Evolutionary conservation across 1,140 invertebrate genomes (phyloP).

Genomic region (Drosophila ohnishii): DNA sequence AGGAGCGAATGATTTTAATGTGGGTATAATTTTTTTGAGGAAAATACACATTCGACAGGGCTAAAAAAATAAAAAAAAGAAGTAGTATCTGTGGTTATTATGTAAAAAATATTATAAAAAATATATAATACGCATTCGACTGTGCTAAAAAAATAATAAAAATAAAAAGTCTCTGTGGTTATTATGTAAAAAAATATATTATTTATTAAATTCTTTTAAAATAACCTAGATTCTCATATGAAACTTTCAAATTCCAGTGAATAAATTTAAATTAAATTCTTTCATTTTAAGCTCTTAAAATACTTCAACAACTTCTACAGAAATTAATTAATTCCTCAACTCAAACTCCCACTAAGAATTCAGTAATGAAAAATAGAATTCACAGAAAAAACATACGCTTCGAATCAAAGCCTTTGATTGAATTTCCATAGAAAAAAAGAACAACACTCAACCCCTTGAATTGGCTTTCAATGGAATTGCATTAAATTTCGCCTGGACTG

Average conservation of each 20-base stretch:
- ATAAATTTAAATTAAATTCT: no score
- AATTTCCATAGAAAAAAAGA: neutral
- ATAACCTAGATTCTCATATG: neutral
- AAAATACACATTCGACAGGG: neutral
- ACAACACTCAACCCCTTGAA: neutral
- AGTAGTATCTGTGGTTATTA: neutral
- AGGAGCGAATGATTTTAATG: neutral
- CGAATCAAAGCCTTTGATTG: neutral
- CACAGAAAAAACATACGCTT: no score
- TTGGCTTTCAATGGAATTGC: conserved; percentile 1
- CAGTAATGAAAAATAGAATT: no score
- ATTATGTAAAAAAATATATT: neutral
- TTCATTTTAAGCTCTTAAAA: neutral
- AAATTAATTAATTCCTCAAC: neutral
- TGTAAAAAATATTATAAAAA: neutral
- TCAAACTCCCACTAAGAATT: no score
- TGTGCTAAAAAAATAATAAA: no score
- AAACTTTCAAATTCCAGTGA: neutral
- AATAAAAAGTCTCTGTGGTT: neutral
- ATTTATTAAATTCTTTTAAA: neutral
- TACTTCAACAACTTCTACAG: neutral
- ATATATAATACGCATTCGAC: neutral
- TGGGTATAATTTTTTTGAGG: no score
- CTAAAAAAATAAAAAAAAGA: neutral
- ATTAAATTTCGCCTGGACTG: neutral